Evolutionary conservation across 2,888 invertebrate genomes (phyloP).

Genomic region (Endomychus coccineus): DNA sequence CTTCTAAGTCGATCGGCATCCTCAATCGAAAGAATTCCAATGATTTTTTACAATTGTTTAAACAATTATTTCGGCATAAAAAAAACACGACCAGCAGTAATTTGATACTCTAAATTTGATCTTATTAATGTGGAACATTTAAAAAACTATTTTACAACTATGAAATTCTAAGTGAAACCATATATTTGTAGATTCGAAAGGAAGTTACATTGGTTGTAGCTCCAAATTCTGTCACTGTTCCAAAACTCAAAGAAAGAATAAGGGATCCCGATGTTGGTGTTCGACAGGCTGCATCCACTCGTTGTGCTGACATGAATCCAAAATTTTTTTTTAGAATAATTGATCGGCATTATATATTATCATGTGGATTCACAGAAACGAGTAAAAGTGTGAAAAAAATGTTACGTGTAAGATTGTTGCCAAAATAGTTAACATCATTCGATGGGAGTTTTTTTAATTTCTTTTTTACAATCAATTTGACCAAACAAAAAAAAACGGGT

Average conservation of each 20-base stretch:
- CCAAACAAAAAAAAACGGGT: conserved; percentile 54
- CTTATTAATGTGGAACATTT: no score
- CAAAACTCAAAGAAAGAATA: conserved; percentile 57
- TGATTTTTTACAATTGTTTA: no score
- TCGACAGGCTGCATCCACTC: conserved; percentile 50
- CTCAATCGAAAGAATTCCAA: no score
- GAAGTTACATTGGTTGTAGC: no score
- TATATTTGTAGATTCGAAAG: no score
- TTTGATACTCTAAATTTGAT: no score
- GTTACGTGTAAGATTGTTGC: conserved; percentile 52
- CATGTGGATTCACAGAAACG: conserved; percentile 57
- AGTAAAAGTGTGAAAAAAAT: conserved; percentile 46
- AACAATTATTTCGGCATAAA: no score
- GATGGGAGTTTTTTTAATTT: conserved; percentile 62
- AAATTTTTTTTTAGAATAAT: conserved; percentile 49
- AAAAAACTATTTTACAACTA: no score
- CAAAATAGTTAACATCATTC: conserved; percentile 68
- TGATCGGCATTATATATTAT: conserved; percentile 55
- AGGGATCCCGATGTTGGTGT: conserved; percentile 73
- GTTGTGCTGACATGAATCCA: conserved; percentile 27
- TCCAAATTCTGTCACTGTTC: no score
- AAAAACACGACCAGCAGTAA: no score
- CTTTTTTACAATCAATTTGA: conserved; percentile 67
- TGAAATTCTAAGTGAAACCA: no score
- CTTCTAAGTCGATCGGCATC: no score